Evolutionary conservation across 2,888 invertebrate genomes (phyloP), one percentile per base, ranked within the genome.

Genomic region (Muschampia plurimacula): DNA sequence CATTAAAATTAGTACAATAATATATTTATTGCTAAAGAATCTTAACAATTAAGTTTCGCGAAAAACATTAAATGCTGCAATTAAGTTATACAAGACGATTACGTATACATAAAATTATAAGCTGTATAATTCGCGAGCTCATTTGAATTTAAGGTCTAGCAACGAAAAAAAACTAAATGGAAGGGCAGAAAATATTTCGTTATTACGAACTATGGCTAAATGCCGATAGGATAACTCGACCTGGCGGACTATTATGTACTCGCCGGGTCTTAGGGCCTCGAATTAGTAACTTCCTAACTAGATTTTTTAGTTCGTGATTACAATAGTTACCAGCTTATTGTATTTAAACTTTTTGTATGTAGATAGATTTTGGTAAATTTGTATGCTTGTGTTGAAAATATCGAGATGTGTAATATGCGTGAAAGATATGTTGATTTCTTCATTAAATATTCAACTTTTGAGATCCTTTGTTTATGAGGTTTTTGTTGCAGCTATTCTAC

Each of bases 291-390:
- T 67, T 72, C 67, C 67, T 67, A 63, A 63, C 10, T 72, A 72
- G 55, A 39, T 13, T 60, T 36, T 72, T 74, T 63, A 70, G 68
- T 74, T 73, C 79, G 84, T 86, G 83, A 86, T 85, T 79, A 71
- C 74, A 55, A 69, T 81, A 81, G 85, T 85, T 86, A 86, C 86
- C 86, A 78, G 82, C 80, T 78, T 78, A 78, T 78, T 75, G 73
- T 76, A 39, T 78, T 73, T 75, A 76, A 75, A 72, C 73, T 49
- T 71, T 71, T 69, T 57, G 63, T 73, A 67, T 71, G 69, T 76
- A 75, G 75, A 74, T 67, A 74, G 69, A 65, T 70, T 68, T 74
- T 72, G 67, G 68, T 65, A 55, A 68, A 69, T 69, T 46, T 63
- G 72, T 67, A 28, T 63, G 67, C 1, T 57, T 36, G 66, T 52